These are phyloP conservation scores for Callipepla californica DNA, from an alignment of 2,113 vertebrate species.

Conservation along the genomic window DNA sequence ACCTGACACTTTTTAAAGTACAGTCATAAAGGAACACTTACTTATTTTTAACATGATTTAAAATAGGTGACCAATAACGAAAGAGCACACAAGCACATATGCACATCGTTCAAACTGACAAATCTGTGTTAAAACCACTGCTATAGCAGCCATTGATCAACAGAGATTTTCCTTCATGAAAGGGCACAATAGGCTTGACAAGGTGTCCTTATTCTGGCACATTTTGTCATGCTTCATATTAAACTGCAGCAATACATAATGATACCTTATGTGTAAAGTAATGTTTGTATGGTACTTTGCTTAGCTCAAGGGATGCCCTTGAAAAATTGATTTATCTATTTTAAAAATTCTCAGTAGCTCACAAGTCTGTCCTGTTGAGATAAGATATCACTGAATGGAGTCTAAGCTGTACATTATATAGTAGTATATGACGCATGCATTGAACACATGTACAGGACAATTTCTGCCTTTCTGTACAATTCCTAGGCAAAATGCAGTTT, in stretches of 20 bases:
- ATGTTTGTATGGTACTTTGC: conserved; percentile 5
- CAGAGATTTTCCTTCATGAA: not conserved
- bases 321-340: conserved; percentile 49
- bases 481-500: not conserved
- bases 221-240: conserved; percentile 26
- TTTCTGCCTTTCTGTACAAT: not conserved
- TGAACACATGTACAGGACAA: not conserved
- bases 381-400: not conserved
- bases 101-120: conserved; percentile 29
- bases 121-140: not conserved
- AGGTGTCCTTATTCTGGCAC: conserved; percentile 57
- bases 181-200: not conserved
- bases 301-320: conserved; percentile 33
- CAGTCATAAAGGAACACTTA: not conserved
- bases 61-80: conserved; percentile 6
- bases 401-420: not conserved
- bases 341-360: not conserved
- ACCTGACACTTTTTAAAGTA: not conserved
- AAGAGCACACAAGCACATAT: not conserved
- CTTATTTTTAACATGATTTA: conserved; percentile 15
- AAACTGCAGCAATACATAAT: not conserved
- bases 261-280: not conserved
- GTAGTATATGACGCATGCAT: not conserved
- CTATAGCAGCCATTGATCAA: conserved; percentile 26
- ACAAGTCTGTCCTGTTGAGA: not conserved